These are phyloP conservation scores for Narcine bancroftii DNA, from an alignment of 2,113 vertebrate genomes.

Conservation along the genomic window DNA sequence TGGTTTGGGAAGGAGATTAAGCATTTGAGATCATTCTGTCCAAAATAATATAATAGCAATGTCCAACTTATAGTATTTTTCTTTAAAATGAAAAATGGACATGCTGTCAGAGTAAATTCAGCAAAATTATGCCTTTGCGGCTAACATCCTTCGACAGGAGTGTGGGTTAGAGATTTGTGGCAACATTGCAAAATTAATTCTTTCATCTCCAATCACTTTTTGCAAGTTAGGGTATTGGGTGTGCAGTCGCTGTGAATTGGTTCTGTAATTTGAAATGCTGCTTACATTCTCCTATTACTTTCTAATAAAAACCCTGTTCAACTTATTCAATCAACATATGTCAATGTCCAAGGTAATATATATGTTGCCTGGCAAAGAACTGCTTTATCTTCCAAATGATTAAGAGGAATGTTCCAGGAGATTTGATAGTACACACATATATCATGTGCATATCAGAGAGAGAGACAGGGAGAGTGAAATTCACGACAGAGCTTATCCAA, in stretches of 20 bases:
- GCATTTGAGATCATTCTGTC: no score
- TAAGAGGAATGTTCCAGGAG: background rate
- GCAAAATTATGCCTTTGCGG: background rate
- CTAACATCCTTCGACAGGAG: background rate
- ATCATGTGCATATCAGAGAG: background rate
- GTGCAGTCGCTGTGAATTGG: background rate
- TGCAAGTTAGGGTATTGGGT: no score
- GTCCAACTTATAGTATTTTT: background rate
- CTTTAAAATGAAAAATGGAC: background rate
- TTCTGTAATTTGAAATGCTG: constrained; percentile 14
- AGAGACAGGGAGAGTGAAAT: background rate
- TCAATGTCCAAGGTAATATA: background rate
- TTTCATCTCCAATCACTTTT: background rate
- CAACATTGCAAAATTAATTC: background rate
- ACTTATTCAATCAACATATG: constrained; percentile 22
- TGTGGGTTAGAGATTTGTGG: background rate
- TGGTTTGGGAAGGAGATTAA: background rate
- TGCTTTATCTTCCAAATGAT: background rate
- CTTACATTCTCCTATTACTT: background rate
- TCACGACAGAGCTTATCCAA: background rate
- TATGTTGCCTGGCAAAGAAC: background rate
- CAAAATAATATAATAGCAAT: background rate
- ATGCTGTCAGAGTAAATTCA: background rate
- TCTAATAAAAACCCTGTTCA: background rate
- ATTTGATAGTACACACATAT: constrained; percentile 2